These are phyloP conservation scores for Dendroctonus valens DNA, from an alignment of 1,140 invertebrate genomes.

Conservation along the genomic window DNA sequence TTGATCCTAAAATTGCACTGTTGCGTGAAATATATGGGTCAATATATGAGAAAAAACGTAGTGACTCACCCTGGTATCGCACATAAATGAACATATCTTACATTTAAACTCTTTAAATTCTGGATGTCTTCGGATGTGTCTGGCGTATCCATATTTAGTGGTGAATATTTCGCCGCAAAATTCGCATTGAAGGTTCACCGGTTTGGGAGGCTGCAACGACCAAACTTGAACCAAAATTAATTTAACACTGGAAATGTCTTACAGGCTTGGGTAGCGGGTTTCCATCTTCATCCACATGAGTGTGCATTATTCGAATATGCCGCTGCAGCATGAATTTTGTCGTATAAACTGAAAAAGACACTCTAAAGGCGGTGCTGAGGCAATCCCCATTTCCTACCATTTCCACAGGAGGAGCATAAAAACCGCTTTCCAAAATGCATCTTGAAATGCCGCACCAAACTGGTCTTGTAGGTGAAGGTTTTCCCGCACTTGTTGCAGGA, in stretches of 20 bases:
- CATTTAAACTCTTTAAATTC: constrained; percentile 29
- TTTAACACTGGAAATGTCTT: constrained; percentile 4
- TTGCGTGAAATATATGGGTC: background rate
- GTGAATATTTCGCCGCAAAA: constrained; percentile 30
- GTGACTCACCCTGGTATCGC: constrained; percentile 21
- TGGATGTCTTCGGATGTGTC: constrained; percentile 26
- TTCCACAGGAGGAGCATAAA: constrained; percentile 27
- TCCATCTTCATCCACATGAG: constrained; percentile 23
- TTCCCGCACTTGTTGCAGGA: constrained; percentile 30
- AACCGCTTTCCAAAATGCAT: constrained; percentile 32
- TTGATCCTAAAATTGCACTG: constrained; percentile 14
- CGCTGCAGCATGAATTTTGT: constrained; percentile 31
- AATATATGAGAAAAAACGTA: background rate
- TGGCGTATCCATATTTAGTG: constrained; percentile 25
- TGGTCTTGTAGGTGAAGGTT: constrained; percentile 29
- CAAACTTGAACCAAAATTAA: background rate
- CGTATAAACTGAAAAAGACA: constrained; percentile 22
- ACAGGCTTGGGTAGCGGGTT: constrained; percentile 28
- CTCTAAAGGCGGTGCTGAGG: background rate
- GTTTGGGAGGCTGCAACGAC: constrained; percentile 23
- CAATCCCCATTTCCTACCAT: constrained; percentile 6
- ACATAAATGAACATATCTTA: constrained; percentile 28
- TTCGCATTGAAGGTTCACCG: constrained; percentile 27
- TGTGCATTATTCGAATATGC: constrained; percentile 25
- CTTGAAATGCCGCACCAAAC: constrained; percentile 28